These are phyloP conservation scores for Mycalesis mineus DNA, from an alignment of 2,888 invertebrate species.

Conservation along the genomic window DNA sequence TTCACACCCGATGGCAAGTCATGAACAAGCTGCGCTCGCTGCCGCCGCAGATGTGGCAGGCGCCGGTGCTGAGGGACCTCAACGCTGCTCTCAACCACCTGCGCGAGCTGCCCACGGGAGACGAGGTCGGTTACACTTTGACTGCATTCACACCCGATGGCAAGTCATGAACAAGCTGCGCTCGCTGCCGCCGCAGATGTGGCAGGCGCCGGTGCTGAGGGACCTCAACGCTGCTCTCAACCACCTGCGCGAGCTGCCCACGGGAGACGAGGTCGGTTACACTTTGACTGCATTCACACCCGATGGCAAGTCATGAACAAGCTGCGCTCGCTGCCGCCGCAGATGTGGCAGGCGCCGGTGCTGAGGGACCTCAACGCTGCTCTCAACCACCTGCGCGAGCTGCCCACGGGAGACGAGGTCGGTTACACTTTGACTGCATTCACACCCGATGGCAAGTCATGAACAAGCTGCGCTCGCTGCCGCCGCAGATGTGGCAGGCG, in stretches of 20 bases:
- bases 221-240: conserved; percentile 95
- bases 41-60: conserved; percentile 91
- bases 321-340: conserved; percentile 87
- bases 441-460: too few relatives aligned
- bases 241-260: conserved; percentile 85
- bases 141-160: too few relatives aligned
- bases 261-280: conserved; percentile 36
- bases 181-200: conserved; percentile 88
- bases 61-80: conserved; percentile 90
- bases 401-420: conserved; percentile 68
- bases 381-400: conserved; percentile 89
- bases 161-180: conserved; percentile 96
- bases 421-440: too few relatives aligned
- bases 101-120: conserved; percentile 80
- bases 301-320: too few relatives aligned
- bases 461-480: conserved; percentile 92
- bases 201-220: conserved; percentile 90
- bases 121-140: conserved; percentile 38
- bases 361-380: conserved; percentile 92
- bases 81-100: conserved; percentile 94
- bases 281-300: too few relatives aligned
- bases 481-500: conserved; percentile 90
- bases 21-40: conserved; percentile 92
- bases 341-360: conserved; percentile 91
- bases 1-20: too few relatives aligned